These are phyloP conservation scores for Chaenogobius annularis DNA, from an alignment of 2,113 vertebrate species.

Conservation along the genomic window DNA sequence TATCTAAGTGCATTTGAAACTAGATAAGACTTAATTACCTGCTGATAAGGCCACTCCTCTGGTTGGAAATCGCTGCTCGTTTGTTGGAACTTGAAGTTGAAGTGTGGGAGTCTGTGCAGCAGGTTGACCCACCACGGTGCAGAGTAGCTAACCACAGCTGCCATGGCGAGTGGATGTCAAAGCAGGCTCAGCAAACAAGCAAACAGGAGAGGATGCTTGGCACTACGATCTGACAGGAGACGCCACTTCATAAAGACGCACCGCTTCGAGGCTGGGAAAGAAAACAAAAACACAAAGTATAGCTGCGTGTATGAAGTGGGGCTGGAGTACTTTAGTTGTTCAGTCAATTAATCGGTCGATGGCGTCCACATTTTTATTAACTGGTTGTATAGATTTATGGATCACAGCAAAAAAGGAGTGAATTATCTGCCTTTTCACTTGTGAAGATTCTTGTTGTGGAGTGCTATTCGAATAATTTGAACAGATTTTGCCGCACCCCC, in stretches of 20 bases:
- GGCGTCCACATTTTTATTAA: too few relatives aligned
- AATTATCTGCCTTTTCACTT: too few relatives aligned
- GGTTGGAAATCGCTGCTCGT: constrained; percentile 89
- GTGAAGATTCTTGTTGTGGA: too few relatives aligned
- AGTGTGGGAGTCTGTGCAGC: constrained; percentile 90
- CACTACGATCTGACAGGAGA: constrained; percentile 34
- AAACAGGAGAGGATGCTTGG: constrained; percentile 19
- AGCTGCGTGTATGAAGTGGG: not conserved
- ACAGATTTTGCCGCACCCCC: too few relatives aligned
- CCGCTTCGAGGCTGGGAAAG: not conserved
- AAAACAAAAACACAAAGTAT: not conserved
- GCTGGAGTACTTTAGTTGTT: too few relatives aligned
- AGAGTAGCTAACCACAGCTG: constrained; percentile 89
- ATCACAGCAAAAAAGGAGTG: too few relatives aligned
- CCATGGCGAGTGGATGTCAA: constrained; percentile 70
- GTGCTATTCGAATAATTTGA: too few relatives aligned
- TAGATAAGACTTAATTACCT: constrained; percentile 76
- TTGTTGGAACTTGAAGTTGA: constrained; percentile 87
- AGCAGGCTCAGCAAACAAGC: constrained; percentile 17
- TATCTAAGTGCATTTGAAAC: not conserved
- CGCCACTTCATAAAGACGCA: constrained; percentile 31
- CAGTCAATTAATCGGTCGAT: too few relatives aligned
- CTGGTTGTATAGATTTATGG: too few relatives aligned
- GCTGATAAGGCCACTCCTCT: constrained; percentile 89
- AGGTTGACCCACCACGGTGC: constrained; percentile 96